Evolutionary conservation across 30 jellyfish, hydroid and myxozoan genomes (phyloP).

Genomic region (Mastigias papua): DNA sequence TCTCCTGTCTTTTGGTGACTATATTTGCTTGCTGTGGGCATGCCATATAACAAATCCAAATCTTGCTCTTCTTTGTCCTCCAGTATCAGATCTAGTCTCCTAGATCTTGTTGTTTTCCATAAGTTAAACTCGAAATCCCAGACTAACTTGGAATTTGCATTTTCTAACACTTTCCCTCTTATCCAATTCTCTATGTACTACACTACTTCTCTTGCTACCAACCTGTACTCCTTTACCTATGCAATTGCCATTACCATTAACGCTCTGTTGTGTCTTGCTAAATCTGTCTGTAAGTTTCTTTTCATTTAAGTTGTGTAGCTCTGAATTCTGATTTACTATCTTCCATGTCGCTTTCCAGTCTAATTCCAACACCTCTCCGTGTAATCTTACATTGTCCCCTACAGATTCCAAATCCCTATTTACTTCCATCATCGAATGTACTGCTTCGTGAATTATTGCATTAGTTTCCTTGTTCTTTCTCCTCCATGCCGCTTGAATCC

Average conservation of each 20-base stretch:
- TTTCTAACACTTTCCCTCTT: not conserved
- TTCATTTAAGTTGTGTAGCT: not conserved
- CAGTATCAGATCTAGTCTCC: no score
- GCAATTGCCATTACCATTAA: not conserved
- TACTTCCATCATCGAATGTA: not conserved
- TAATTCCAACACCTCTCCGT: not conserved
- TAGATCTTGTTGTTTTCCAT: not conserved
- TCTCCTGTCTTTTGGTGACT: no score
- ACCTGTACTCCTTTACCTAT: not conserved
- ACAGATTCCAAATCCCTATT: not conserved
- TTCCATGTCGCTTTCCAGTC: conserved; percentile 12
- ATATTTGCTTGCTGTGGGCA: no score
- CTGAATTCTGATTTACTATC: not conserved
- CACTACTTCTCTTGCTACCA: not conserved
- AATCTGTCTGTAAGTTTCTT: not conserved
- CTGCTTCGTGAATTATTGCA: conserved; percentile 3
- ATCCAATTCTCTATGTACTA: not conserved
- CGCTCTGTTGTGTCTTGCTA: not conserved
- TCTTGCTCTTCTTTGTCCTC: no score
- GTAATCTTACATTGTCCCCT: not conserved
- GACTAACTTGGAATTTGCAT: not conserved
- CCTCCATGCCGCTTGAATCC: conserved; percentile 9
- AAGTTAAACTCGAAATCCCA: conserved; percentile 1
- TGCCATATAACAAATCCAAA: no score
- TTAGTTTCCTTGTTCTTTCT: not conserved